Conservation (phyloP, 2,113 vertebrate species). For the Phodopus roborovskii region DNA sequence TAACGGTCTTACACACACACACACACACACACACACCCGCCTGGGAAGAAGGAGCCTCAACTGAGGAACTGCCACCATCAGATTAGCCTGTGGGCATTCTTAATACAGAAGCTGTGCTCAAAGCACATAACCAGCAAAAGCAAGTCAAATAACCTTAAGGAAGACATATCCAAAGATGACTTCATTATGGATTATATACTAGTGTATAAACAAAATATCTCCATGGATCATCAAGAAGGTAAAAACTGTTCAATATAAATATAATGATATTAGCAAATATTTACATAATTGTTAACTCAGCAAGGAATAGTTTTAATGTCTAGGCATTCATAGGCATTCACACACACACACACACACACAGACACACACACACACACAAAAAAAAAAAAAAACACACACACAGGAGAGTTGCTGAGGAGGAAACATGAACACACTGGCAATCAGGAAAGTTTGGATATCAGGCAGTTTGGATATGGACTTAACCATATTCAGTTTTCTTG, state of each 20-base stretch:
- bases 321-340: neutral
- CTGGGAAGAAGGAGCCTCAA: too few relatives aligned
- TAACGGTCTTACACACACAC: too few relatives aligned
- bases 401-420: neutral
- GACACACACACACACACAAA: neutral
- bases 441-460: neutral
- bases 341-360: neutral
- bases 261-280: neutral
- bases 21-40: too few relatives aligned
- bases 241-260: neutral
- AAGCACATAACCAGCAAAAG: neutral
- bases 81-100: neutral
- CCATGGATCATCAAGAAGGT: neutral
- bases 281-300: neutral
- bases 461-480: neutral
- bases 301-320: neutral
- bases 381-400: too few relatives aligned
- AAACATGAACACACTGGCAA: neutral
- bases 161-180: neutral
- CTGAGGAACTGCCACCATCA: too few relatives aligned
- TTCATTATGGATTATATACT: neutral
- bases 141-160: neutral
- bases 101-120: neutral
- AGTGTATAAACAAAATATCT: neutral
- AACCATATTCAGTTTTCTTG: neutral